Evolutionary conservation across 2,113 vertebrate species (phyloP).

Genomic region (Hemiprocne comata): DNA sequence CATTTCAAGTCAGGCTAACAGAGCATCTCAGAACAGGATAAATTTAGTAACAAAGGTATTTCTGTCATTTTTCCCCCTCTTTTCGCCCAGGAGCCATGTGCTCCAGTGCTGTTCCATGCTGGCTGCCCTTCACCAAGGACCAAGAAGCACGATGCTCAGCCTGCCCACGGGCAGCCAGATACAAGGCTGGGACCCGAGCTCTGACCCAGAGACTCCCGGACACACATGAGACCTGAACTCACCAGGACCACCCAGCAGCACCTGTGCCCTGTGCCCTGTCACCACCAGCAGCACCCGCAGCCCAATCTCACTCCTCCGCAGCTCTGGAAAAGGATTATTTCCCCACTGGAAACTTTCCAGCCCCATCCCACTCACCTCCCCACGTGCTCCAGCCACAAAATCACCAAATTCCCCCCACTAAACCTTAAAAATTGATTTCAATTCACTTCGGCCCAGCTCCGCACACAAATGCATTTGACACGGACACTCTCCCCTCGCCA

Average conservation of each 20-base stretch:
- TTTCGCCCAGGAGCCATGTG: background rate
- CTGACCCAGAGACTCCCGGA: too few species aligned
- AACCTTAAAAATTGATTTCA: constrained; percentile 29
- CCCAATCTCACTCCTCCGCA: background rate
- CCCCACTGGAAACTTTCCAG: background rate
- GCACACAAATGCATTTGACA: constrained; percentile 70
- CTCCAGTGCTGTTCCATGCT: background rate
- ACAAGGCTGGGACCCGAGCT: rapidly evolving
- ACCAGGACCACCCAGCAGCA: background rate
- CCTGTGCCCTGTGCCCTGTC: background rate
- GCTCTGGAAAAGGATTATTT: background rate
- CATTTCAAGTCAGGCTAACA: background rate
- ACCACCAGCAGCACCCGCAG: background rate
- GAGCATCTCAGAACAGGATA: background rate
- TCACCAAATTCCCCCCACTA: background rate
- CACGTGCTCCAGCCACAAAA: background rate
- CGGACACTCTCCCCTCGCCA: constrained; percentile 60
- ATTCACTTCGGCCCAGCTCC: constrained; percentile 1
- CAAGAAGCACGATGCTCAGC: rapidly evolving
- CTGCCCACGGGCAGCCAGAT: background rate
- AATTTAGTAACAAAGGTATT: background rate
- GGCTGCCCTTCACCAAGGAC: background rate
- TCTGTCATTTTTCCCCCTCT: rapidly evolving
- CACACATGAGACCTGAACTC: rapidly evolving
- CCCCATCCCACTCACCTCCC: background rate